phyloP scores from a whole-genome alignment of 1,140 invertebrate genomes.

The Drosophila orosa region DNA sequence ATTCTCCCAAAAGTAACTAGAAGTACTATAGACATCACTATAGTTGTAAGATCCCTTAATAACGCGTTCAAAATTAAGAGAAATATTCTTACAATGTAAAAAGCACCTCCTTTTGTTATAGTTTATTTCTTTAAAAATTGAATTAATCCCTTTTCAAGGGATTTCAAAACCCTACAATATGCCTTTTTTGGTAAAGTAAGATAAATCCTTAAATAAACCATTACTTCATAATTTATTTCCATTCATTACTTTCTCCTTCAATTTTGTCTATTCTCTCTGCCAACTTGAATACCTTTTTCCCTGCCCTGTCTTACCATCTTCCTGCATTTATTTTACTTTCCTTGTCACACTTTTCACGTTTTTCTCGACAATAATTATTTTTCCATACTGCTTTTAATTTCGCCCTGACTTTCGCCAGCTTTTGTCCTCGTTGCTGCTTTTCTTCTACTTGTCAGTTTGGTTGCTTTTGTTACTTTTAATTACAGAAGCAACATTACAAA shows the following conservation, averaged over 20 bases:
- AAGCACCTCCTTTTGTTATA: too few relatives aligned
- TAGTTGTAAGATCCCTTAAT: too few relatives aligned
- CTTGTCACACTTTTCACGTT: conserved; percentile 18
- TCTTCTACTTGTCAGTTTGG: conserved; percentile 36
- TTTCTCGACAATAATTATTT: conserved; percentile 42
- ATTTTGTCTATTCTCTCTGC: not conserved
- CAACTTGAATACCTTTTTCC: not conserved
- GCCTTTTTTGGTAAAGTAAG: too few relatives aligned
- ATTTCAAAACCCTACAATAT: too few relatives aligned
- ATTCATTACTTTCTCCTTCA: not conserved
- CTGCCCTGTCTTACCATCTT: conserved; percentile 11
- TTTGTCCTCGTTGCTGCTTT: conserved; percentile 24
- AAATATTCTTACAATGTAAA: too few relatives aligned
- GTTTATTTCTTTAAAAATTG: too few relatives aligned
- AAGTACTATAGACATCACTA: too few relatives aligned
- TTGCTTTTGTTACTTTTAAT: conserved; percentile 71
- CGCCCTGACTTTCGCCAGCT: conserved; percentile 28
- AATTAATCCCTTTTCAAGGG: too few relatives aligned
- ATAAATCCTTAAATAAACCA: too few relatives aligned
- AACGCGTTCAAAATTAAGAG: too few relatives aligned
- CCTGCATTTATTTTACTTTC: conserved; percentile 15
- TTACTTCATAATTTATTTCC: conserved; percentile 1
- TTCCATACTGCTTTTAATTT: conserved; percentile 35
- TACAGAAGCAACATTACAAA: conserved; percentile 71
- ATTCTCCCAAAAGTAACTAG: too few relatives aligned